Conservation (phyloP, 2,888 invertebrate genomes). For the Prosopocoilus inquinatus region DNA sequence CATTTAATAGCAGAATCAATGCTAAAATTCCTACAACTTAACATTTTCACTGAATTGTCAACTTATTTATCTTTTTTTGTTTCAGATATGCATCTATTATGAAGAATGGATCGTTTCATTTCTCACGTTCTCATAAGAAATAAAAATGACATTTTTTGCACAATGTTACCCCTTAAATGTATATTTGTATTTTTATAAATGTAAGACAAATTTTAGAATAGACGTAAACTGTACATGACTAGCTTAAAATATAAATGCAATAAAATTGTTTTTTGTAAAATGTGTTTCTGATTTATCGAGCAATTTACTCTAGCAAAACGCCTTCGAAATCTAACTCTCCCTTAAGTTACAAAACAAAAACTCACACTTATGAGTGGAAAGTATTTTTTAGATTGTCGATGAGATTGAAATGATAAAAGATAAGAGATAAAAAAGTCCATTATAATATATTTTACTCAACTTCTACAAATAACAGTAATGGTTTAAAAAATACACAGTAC, state of each 20-base stretch:
- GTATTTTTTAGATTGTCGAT: too few species aligned
- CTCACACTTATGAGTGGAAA: background rate
- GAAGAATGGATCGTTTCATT: background rate
- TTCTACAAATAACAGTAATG: background rate
- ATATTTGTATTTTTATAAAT: conserved; percentile 23
- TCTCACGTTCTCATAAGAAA: too few species aligned
- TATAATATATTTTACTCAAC: too few species aligned
- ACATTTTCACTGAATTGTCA: background rate
- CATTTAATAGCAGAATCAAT: too few species aligned
- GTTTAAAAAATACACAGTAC: background rate
- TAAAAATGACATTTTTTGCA: background rate
- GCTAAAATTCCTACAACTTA: too few species aligned
- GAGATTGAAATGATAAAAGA: too few species aligned
- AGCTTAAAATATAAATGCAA: too few species aligned
- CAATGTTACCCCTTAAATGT: conserved; percentile 9
- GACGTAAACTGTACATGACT: background rate
- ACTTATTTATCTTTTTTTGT: background rate
- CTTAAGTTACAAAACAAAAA: background rate
- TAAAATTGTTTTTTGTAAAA: background rate
- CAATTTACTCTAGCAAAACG: too few species aligned
- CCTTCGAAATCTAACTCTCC: too few species aligned
- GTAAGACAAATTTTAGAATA: conserved; percentile 4
- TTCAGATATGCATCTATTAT: background rate
- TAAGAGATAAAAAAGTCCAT: too few species aligned
- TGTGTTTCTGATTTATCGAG: background rate